phyloP scores from a whole-genome alignment of 2,888 invertebrate species.

The Oconnorella tubifera region DNA sequence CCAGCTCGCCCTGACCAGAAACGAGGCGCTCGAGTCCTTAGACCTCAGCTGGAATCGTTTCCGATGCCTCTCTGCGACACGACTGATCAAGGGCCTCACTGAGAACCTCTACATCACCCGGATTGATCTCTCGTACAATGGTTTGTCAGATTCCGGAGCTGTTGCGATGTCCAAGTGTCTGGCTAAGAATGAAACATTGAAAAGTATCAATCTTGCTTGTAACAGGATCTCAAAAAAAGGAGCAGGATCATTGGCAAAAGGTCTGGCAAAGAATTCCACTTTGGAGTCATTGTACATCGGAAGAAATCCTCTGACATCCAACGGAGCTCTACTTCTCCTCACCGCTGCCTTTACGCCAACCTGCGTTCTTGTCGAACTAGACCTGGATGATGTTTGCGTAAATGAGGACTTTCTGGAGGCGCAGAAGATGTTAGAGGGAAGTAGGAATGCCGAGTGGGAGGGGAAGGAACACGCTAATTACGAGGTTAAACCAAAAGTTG shows the following conservation, averaged over 20 bases:
- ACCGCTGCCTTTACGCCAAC: neutral
- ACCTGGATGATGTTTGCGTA: constrained; percentile 1
- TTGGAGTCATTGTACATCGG: constrained; percentile 1
- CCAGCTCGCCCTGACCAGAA: constrained; percentile 15
- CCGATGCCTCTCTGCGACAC: constrained; percentile 18
- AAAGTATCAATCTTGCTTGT: constrained; percentile 44
- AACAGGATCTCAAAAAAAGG: constrained; percentile 46
- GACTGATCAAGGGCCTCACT: constrained; percentile 18
- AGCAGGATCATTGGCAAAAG: constrained; percentile 42
- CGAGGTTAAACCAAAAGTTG: neutral
- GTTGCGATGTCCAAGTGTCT: constrained; percentile 42
- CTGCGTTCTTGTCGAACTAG: neutral
- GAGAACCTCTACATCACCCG: constrained; percentile 5
- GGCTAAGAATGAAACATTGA: constrained; percentile 41
- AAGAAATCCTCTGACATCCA: neutral
- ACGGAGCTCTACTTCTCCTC: neutral
- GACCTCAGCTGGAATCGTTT: constrained; percentile 31
- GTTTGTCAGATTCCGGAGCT: constrained; percentile 46
- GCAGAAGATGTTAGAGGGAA: neutral
- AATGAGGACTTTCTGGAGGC: neutral
- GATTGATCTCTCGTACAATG: constrained; percentile 50
- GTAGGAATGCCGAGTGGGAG: neutral
- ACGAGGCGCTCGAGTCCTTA: constrained; percentile 24
- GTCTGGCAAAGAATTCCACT: constrained; percentile 42
- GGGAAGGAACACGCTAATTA: neutral